Percentiles rank a stretch among this genome's conserved stretches.
Conservation (phyloP, 2,113 vertebrate genomes). For the Misgurnus anguillicaudatus region DNA sequence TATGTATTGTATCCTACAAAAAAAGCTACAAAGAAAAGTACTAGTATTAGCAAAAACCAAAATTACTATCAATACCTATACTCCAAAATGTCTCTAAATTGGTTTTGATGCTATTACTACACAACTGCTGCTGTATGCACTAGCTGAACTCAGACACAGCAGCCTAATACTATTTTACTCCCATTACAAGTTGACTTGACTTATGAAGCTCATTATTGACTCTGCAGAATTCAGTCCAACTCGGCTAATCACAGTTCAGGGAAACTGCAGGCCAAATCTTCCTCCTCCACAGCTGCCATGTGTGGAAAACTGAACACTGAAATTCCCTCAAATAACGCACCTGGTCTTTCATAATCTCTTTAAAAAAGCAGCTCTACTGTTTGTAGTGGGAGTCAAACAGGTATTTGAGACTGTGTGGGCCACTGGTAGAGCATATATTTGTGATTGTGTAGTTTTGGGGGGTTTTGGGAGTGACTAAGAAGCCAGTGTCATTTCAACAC, state of each 20-base stretch:
- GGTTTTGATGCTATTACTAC: background rate
- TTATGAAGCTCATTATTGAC: constrained; percentile 58
- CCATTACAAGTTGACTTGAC: constrained; percentile 47
- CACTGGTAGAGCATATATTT: constrained; percentile 51
- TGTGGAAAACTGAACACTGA: constrained; percentile 32
- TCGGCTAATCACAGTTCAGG: constrained; percentile 48
- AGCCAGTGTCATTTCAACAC: constrained; percentile 57
- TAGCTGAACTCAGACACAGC: constrained; percentile 32
- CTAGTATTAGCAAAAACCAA: background rate
- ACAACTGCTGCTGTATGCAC: background rate
- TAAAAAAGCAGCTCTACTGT: constrained; percentile 18
- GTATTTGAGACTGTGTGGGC: constrained; percentile 41
- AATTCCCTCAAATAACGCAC: background rate
- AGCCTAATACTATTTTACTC: constrained; percentile 29
- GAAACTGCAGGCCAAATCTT: constrained; percentile 34
- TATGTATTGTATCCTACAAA: no score
- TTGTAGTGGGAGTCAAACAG: constrained; percentile 19
- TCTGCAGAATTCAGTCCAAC: constrained; percentile 48
- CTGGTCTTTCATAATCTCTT: background rate
- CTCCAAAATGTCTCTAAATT: background rate
- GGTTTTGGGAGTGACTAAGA: constrained; percentile 58
- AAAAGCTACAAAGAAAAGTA: no score
- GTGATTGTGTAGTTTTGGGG: constrained; percentile 55
- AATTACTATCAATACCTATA: background rate
- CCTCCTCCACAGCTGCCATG: constrained; percentile 37